phyloP scores from a whole-genome alignment of 2,888 invertebrate species.

The Ochlodes sylvanus region DNA sequence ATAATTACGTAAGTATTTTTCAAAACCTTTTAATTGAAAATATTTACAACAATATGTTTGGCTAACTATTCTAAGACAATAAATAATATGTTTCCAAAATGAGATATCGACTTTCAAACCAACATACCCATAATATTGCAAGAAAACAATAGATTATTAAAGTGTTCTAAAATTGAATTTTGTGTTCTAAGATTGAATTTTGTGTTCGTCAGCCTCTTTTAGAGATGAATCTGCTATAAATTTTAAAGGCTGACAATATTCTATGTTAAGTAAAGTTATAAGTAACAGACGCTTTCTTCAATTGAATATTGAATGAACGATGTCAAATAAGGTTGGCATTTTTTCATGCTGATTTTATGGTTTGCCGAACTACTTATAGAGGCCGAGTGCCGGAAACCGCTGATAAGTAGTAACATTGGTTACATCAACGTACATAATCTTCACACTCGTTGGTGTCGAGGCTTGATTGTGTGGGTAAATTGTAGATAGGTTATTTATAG shows the following conservation, averaged over 20 bases:
- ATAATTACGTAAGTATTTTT: too few relatives aligned
- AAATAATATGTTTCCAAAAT: too few relatives aligned
- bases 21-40: too few relatives aligned
- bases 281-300: slow-evolving; percentile 12
- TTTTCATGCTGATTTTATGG: slow-evolving; percentile 1
- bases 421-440: too few relatives aligned
- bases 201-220: background rate
- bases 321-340: background rate
- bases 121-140: too few relatives aligned
- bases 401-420: too few relatives aligned
- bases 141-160: background rate
- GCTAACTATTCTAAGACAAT: too few relatives aligned
- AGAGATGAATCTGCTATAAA: background rate
- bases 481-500: too few relatives aligned
- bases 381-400: background rate
- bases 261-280: slow-evolving; percentile 10
- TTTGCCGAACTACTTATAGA: background rate
- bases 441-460: too few relatives aligned
- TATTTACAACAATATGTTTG: too few relatives aligned
- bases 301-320: slow-evolving; percentile 16
- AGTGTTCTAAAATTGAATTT: slow-evolving; percentile 10
- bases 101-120: too few relatives aligned
- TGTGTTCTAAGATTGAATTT: slow-evolving; percentile 15
- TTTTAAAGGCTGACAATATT: slow-evolving; percentile 16
- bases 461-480: too few relatives aligned